phyloP scores from a whole-genome alignment of 2,888 invertebrate species.

The Meteorus cinctellus region DNA sequence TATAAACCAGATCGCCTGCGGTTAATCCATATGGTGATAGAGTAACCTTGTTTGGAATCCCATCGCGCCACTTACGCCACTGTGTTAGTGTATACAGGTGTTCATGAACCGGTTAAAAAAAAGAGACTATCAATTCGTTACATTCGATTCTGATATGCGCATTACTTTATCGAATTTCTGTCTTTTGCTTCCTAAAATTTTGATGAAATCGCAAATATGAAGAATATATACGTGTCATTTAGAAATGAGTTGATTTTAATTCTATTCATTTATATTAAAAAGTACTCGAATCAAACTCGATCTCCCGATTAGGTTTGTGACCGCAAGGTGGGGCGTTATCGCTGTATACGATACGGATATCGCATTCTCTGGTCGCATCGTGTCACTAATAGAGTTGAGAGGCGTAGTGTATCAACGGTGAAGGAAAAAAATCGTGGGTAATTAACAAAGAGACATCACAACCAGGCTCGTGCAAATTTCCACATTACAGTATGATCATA shows the following conservation, averaged over 20 bases:
- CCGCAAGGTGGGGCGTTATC: conserved; percentile 41
- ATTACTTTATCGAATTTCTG: not conserved
- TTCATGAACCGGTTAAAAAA: not conserved
- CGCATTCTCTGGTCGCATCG: conserved; percentile 19
- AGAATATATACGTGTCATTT: not conserved
- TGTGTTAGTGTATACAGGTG: conserved; percentile 17
- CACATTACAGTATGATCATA: not conserved
- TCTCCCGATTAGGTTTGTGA: not conserved
- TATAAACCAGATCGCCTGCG: not conserved
- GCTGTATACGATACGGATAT: conserved; percentile 36
- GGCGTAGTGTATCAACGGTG: conserved; percentile 23
- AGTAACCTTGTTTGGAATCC: conserved; percentile 28
- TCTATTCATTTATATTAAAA: not conserved
- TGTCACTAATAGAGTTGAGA: conserved; percentile 31
- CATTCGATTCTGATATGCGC: not conserved
- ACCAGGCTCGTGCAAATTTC: not conserved
- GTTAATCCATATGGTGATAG: conserved; percentile 15
- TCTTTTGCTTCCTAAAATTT: not conserved
- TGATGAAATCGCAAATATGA: too few species aligned
- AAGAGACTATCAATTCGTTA: not conserved
- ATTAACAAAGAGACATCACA: not conserved
- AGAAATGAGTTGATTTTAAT: not conserved
- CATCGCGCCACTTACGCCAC: conserved; percentile 2
- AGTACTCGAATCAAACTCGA: not conserved
- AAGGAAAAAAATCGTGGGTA: not conserved